A percentile compares a stretch with the other conserved stretches of the same genome.
Conservation (phyloP, 2,797 vertebrate genomes). For the Ctenopoma kingsleyae region DNA sequence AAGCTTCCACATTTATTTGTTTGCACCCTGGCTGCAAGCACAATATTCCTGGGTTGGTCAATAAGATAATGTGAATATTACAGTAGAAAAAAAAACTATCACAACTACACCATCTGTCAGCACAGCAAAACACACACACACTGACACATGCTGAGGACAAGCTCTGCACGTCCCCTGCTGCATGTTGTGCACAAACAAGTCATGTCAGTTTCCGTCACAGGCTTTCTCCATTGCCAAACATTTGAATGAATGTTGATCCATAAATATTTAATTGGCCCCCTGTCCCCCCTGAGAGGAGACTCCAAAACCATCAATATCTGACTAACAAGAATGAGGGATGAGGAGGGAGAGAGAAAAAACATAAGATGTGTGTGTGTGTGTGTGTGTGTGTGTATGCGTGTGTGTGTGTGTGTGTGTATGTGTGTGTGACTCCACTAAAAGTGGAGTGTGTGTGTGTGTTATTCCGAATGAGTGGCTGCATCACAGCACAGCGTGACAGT, state of each 20-base stretch:
- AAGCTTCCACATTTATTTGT: conserved; percentile 2
- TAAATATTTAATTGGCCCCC: conserved; percentile 78
- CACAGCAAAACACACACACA: conserved; percentile 31
- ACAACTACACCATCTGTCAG: conserved; percentile 51
- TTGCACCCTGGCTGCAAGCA: conserved; percentile 3
- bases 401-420: background rate
- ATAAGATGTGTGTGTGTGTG: conserved; percentile 7
- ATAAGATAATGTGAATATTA: conserved; percentile 32
- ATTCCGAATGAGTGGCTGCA: conserved; percentile 42
- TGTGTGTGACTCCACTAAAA: conserved; percentile 14
- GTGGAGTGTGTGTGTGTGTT: conserved; percentile 5
- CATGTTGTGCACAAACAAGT: conserved; percentile 66
- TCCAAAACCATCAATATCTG: conserved; percentile 56
- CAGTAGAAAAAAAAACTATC: conserved; percentile 41
- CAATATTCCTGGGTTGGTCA: background rate
- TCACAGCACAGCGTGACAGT: conserved; percentile 44
- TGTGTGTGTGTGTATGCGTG: conserved; percentile 2
- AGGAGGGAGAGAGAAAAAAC: conserved; percentile 17
- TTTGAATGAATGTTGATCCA: conserved; percentile 77
- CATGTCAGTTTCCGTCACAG: conserved; percentile 70
- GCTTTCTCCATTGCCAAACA: conserved; percentile 62
- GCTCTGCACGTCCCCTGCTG: conserved; percentile 49
- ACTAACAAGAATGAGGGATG: conserved; percentile 52
- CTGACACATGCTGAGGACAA: conserved; percentile 50
- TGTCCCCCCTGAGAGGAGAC: conserved; percentile 45